Base-by-base conservation (phyloP, 2,888 invertebrate genomes). In the Parnassius glacialis region DNA sequence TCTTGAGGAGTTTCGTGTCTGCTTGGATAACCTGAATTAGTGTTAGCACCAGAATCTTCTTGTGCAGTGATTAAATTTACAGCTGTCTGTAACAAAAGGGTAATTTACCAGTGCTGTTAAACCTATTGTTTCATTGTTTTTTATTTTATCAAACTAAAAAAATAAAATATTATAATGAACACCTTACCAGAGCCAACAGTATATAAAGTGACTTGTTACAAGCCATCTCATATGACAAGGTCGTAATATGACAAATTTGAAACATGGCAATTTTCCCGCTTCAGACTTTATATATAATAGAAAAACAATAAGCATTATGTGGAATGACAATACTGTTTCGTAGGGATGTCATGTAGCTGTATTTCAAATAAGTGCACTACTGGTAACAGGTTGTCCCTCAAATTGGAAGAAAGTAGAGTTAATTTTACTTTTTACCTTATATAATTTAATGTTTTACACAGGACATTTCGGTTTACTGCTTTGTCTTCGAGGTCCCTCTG, bases 141-240 rank as follows among this genome's bases (percentile, higher is more conserved):
- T 7, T 25, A 25, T 25, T 7, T 5, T 25, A 25, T 5, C 25
- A 25, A 25, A 25, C 25, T 5, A 25, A 3, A 25, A 25, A 0
- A 25, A 3, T 3, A 25, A 3, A 25, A 7, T 20, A 52, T 52
- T 50, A 16, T 12, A 16, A 48, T 11, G 12, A 52, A 11, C 20
- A 51, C 25, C 61, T 61, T 52, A 61, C 61, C 52, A 61, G 16
- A 44, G 56, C 61, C 52, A 61, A 41, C 13, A 61, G 42, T 11
- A 61, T 16, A 20, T 34, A 61, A 41, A 61, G 52, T n/a, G 47
- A 61, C 42, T 56, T 56, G 56, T 16, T 1, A n/a, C 41, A 12
- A 0, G 45, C 55, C 61, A 61, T 61, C 12, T 61, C 57, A 20
- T 3, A 20, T 3, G 10, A 43, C 20, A 42, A 25, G 47, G 16